A percentile compares a stretch with the other conserved stretches of the same genome.
Conservation (phyloP, 2,888 invertebrate species). For the Tetranychus piercei region DNA sequence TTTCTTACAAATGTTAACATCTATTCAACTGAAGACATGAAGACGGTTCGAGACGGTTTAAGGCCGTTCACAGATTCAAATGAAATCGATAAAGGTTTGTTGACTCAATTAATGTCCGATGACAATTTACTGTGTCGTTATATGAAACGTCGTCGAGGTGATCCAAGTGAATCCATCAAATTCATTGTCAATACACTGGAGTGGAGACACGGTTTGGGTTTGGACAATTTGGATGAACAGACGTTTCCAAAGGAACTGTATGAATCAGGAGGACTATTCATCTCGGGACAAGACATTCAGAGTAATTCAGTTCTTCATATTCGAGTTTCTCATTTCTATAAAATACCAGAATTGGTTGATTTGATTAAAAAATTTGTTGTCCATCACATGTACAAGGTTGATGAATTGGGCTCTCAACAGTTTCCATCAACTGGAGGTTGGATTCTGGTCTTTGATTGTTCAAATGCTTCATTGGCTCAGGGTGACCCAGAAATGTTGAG, state of each 20-base stretch:
- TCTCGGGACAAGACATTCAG: neutral
- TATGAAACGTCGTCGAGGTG: neutral
- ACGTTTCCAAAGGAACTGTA: constrained; percentile 3
- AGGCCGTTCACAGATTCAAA: too few relatives aligned
- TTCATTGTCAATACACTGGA: neutral
- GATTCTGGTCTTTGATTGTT: constrained; percentile 1
- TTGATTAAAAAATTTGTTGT: constrained; percentile 2
- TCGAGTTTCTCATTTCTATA: neutral
- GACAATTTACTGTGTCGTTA: constrained; percentile 1
- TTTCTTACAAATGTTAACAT: too few relatives aligned
- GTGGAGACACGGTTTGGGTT: constrained; percentile 1
- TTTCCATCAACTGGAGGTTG: neutral
- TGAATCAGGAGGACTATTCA: neutral
- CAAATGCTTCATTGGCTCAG: neutral
- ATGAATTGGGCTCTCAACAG: neutral
- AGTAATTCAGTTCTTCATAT: neutral
- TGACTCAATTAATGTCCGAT: neutral
- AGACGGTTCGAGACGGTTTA: too few relatives aligned
- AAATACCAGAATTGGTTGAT: neutral
- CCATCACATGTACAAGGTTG: neutral
- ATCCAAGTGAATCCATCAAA: too few relatives aligned
- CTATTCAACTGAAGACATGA: too few relatives aligned
- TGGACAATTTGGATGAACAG: neutral
- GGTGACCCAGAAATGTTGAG: neutral
- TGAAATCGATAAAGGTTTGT: neutral